phyloP scores from a whole-genome alignment of 2,888 invertebrate species.

The Rhabditoides inermis region DNA sequence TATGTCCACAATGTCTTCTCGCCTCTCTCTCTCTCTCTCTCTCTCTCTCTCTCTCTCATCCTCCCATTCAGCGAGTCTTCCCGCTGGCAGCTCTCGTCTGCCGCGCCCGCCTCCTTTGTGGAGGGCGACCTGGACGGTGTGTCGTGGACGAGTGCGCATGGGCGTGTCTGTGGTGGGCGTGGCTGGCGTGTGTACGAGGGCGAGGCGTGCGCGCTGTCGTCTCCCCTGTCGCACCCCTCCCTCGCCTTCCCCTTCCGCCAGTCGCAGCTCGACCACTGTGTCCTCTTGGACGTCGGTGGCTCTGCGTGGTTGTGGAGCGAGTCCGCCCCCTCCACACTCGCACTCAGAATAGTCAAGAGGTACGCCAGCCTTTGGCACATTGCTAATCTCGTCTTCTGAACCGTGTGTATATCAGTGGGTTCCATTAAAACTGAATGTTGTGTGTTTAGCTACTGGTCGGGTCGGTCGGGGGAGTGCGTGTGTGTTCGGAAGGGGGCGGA shows the following conservation, averaged over 20 bases:
- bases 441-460: too few species aligned
- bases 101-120: neutral
- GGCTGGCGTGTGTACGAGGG: constrained; percentile 33
- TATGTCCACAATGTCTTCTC: too few species aligned
- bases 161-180: constrained; percentile 14
- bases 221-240: constrained; percentile 14
- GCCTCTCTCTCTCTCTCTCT: too few species aligned
- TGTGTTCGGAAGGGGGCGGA: constrained; percentile 31
- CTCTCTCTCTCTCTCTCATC: too few species aligned
- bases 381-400: too few species aligned
- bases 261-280: constrained; percentile 6
- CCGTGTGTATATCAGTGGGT: too few species aligned
- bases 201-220: constrained; percentile 21
- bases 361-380: too few species aligned
- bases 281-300: too few species aligned
- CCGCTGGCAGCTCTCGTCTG: too few species aligned
- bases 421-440: too few species aligned
- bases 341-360: neutral
- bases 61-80: too few species aligned
- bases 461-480: too few species aligned
- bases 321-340: constrained; percentile 13
- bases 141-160: constrained; percentile 22
- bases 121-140: neutral
- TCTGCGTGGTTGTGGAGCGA: constrained; percentile 46
- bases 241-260: constrained; percentile 31